Evolutionary conservation across 2,888 invertebrate genomes (phyloP).

Genomic region (Plebejus melissa): DNA sequence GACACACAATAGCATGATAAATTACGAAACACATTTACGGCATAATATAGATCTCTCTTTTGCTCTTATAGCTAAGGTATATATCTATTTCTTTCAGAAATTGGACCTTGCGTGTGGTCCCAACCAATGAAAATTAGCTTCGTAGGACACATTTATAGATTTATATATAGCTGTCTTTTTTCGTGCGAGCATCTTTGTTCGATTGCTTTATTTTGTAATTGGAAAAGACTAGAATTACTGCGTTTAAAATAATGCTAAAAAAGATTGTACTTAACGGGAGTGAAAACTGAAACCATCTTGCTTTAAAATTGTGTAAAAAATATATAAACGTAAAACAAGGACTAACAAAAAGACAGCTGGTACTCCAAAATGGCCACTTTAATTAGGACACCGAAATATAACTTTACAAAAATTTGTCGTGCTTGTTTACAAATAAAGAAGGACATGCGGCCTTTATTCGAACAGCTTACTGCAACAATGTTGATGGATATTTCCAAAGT

Average conservation of each 20-base stretch:
- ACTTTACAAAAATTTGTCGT: slow-evolving; percentile 81
- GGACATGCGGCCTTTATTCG: slow-evolving; percentile 82
- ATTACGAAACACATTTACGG: background rate
- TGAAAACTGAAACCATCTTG: background rate
- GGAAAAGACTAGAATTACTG: background rate
- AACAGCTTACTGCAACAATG: slow-evolving; percentile 82
- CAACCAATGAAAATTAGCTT: slow-evolving; percentile 9
- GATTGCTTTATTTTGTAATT: background rate
- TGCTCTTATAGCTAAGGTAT: background rate
- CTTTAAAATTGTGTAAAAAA: background rate
- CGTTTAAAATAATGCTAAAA: background rate
- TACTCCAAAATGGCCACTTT: slow-evolving; percentile 69
- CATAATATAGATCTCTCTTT: background rate
- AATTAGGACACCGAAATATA: slow-evolving; percentile 55
- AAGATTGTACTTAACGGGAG: slow-evolving; percentile 16
- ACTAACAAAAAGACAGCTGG: slow-evolving; percentile 58
- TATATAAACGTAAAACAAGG: slow-evolving; percentile 51
- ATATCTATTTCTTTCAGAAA: background rate
- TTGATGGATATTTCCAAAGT: slow-evolving; percentile 81
- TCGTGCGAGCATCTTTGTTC: slow-evolving; percentile 1
- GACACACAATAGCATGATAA: background rate
- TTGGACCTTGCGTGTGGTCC: background rate
- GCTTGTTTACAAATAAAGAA: slow-evolving; percentile 81
- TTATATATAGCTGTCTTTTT: slow-evolving; percentile 15
- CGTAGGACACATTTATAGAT: background rate